A percentile compares a stretch with the other conserved stretches of the same genome.
phyloP scores from a whole-genome alignment of 1,140 invertebrate species.

The Thaumetopoea pityocampa region DNA sequence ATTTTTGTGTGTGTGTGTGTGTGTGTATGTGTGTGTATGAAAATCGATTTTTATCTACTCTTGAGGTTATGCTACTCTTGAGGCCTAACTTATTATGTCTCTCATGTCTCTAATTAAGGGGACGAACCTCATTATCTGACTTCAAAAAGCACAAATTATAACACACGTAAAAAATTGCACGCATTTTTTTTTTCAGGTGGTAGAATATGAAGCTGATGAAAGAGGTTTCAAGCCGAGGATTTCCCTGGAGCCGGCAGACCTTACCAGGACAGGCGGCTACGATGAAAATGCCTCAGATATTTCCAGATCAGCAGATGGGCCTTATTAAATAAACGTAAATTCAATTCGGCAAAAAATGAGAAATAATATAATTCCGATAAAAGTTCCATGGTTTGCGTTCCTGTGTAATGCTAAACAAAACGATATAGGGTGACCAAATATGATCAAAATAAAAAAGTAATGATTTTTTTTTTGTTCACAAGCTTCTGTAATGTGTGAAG shows the following conservation, averaged over 20 bases:
- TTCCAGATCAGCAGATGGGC: conserved; percentile 36
- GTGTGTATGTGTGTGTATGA: no score
- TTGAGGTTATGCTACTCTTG: no score
- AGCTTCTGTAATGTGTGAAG: no score
- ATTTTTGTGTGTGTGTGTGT: no score
- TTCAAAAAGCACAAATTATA: no score
- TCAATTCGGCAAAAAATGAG: neutral
- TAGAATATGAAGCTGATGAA: conserved; percentile 86
- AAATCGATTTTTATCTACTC: no score
- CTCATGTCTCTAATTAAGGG: neutral
- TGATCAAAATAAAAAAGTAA: no score
- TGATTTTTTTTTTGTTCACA: no score
- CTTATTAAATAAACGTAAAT: conserved; percentile 31
- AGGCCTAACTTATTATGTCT: neutral
- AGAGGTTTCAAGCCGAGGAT: conserved; percentile 87
- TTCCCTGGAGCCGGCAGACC: conserved; percentile 60
- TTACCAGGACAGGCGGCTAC: conserved; percentile 18
- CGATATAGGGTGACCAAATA: no score
- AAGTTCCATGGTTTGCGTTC: no score
- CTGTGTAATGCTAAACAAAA: no score
- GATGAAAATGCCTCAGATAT: conserved; percentile 48
- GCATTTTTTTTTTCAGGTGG: conserved; percentile 69
- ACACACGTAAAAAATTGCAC: no score
- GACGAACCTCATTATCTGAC: neutral
- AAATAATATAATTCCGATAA: conserved; percentile 1